Percentiles rank a stretch among this genome's conserved stretches.
These are phyloP conservation scores for Alcedo quadribrachys DNA, from an alignment of 2,797 vertebrate genomes.

Conservation along the genomic window DNA sequence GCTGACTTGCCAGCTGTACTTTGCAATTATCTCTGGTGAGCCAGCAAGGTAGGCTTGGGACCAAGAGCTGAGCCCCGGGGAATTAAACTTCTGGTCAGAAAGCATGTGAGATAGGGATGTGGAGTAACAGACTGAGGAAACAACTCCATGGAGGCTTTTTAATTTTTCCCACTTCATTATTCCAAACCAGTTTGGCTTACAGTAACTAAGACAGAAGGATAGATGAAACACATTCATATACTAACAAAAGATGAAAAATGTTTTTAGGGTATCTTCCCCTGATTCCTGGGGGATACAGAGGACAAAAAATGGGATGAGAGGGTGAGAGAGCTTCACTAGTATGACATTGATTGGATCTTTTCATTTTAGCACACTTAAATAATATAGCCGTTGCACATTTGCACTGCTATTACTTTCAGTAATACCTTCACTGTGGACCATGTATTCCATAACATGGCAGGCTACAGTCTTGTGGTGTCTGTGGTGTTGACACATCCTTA, in stretches of 20 bases:
- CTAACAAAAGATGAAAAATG: neutral
- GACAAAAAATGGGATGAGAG: neutral
- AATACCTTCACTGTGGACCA: neutral
- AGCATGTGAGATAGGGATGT: neutral
- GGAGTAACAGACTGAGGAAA: neutral
- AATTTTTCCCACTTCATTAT: neutral
- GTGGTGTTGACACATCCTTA: neutral
- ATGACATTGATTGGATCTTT: neutral
- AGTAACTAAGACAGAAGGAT: neutral
- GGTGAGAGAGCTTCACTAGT: neutral
- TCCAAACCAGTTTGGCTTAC: neutral
- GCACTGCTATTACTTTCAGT: neutral
- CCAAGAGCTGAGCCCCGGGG: neutral
- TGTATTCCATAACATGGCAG: neutral
- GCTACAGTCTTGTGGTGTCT: neutral
- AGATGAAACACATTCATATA: neutral
- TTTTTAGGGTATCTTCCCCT: neutral
- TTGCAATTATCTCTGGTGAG: constrained; percentile 1
- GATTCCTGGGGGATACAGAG: neutral
- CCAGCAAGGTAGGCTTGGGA: neutral
- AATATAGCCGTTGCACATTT: neutral
- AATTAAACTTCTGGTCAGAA: neutral
- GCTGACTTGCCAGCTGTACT: neutral
- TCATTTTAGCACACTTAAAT: neutral
- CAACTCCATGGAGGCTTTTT: rapidly evolving